Conservation (phyloP, 1,140 invertebrate genomes). For the Cydia strobilella region DNA sequence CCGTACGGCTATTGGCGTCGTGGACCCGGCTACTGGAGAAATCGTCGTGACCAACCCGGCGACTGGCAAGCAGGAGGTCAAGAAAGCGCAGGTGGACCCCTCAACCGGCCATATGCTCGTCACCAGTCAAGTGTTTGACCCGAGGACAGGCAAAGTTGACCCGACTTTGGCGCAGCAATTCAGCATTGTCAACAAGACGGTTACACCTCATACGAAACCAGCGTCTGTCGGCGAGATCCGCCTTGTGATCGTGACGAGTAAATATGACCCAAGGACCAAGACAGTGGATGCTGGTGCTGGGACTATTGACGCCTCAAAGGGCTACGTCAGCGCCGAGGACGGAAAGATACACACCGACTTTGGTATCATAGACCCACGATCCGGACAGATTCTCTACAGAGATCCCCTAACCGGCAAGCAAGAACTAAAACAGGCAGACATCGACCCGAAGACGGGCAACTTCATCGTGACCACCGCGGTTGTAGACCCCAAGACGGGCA, state of each 20-base stretch:
- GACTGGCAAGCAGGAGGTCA: slow-evolving; percentile 77
- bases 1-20: slow-evolving; percentile 79
- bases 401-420: slow-evolving; percentile 82
- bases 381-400: slow-evolving; percentile 78
- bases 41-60: slow-evolving; percentile 78
- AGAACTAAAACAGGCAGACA: slow-evolving; percentile 80
- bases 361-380: slow-evolving; percentile 81
- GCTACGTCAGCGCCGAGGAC: slow-evolving; percentile 80
- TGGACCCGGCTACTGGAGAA: slow-evolving; percentile 80
- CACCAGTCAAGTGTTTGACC: slow-evolving; percentile 81
- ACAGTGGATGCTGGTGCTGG: slow-evolving; percentile 80
- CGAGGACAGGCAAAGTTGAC: slow-evolving; percentile 83
- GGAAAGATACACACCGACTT: slow-evolving; percentile 83
- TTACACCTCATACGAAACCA: slow-evolving; percentile 75
- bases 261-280: slow-evolving; percentile 80
- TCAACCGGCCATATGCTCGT: slow-evolving; percentile 81
- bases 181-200: slow-evolving; percentile 79
- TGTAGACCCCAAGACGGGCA: slow-evolving; percentile 81
- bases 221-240: slow-evolving; percentile 78
- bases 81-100: slow-evolving; percentile 80
- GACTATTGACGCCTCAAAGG: slow-evolving; percentile 79
- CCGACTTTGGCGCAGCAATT: slow-evolving; percentile 81
- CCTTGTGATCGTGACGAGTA: slow-evolving; percentile 81
- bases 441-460: slow-evolving; percentile 81
- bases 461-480: slow-evolving; percentile 80